These are phyloP conservation scores for Bugula neritina DNA, from an alignment of 2,888 invertebrate genomes.

Conservation along the genomic window DNA sequence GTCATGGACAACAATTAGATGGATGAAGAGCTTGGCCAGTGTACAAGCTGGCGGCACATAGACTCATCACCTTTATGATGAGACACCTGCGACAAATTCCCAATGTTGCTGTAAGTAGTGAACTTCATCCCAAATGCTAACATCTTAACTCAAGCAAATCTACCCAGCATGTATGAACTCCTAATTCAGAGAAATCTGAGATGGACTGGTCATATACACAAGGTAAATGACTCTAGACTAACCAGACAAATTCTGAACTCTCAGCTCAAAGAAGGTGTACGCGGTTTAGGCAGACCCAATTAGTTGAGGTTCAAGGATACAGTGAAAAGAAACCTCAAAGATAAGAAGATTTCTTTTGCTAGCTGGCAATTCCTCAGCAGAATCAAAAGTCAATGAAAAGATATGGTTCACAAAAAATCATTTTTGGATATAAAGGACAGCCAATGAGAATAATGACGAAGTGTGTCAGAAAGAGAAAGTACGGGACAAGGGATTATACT, in stretches of 20 bases:
- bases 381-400: not conserved
- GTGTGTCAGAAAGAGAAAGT: not conserved
- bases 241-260: constrained; percentile 8
- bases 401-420: constrained; percentile 9
- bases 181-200: no score
- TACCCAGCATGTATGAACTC: not conserved
- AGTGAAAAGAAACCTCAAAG: not conserved
- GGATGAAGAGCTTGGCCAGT: constrained; percentile 3
- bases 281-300: not conserved
- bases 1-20: constrained; percentile 1
- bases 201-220: no score
- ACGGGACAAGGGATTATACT: no score
- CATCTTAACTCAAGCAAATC: not conserved
- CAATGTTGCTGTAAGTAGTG: not conserved
- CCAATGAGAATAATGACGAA: not conserved
- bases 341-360: not conserved
- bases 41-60: not conserved
- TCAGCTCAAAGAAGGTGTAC: not conserved
- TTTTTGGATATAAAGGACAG: constrained; percentile 19
- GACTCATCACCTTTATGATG: not conserved
- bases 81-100: not conserved
- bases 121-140: not conserved
- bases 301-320: constrained; percentile 18
- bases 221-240: no score
- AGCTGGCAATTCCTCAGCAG: constrained; percentile 23